Evolutionary conservation across 2,113 vertebrate genomes (phyloP), one percentile per base, ranked within the genome.

Genomic region (Centropus bengalensis): DNA sequence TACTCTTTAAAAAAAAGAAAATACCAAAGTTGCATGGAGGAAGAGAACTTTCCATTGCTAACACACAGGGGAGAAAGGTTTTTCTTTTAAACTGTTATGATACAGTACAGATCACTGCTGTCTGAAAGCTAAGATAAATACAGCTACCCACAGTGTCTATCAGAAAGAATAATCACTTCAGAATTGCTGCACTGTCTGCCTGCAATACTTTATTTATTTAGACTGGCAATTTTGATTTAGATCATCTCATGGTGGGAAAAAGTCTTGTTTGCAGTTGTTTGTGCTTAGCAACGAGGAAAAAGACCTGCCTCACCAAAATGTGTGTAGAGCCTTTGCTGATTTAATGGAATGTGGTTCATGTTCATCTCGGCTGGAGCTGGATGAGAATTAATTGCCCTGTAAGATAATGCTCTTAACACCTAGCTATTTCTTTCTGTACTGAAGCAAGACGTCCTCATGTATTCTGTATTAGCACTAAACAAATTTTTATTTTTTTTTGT

Each of bases 161-260:
- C 86, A 91, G 56, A 93, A 86, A 92, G 79, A 97, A 73, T 83
- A 96, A 97, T 93, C 67, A 90, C 88, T 88, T 88, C 82, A 90
- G 69, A 94, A 83, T 68, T 88, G 82, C 74, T 93, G 79, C 56
- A 58, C 59, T 93, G 82, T 91, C 88, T 33, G 20, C 63, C 56
- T 66, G 45, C 58, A 73, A 70, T 52, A 52, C n/a, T 96, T 94
- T 90, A 86, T 88, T 92, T 93, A 94, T 93, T 96, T 94, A 91
- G 76, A 62, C 38, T 89, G 64, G 82, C 69, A 85, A 86, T 89
- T 94, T 93, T 92, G 82, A 93, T 96, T 89, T 88, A 88, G 82
- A 89, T 75, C 60, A 40, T 47, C 68, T 90, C 82, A 67, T 10
- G 56, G 52, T 42, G 82, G 56, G 54, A 75, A 89, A 96, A 94